phyloP scores from a whole-genome alignment of 1,140 invertebrate genomes.

The Microvelia longipes region DNA sequence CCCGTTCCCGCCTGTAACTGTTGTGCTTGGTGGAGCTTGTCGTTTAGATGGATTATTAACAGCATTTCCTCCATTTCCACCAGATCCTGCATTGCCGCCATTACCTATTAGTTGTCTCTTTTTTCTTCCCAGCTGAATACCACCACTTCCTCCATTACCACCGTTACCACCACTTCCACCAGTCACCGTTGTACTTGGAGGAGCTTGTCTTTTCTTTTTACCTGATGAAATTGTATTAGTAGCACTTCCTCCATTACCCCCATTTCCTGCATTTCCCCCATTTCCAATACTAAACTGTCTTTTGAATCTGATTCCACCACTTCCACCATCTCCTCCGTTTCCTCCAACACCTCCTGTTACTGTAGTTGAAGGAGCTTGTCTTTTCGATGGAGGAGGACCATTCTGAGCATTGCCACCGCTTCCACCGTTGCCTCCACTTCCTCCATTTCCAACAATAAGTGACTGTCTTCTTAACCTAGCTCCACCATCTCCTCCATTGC shows the following conservation, averaged over 20 bases:
- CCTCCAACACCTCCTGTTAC: too few relatives aligned
- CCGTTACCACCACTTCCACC: neutral
- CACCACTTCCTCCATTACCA: neutral
- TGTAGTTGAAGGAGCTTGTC: neutral
- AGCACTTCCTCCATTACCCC: neutral
- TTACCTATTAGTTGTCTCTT: neutral
- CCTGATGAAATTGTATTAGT: neutral
- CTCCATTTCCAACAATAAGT: neutral
- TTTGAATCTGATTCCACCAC: neutral
- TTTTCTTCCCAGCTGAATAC: neutral
- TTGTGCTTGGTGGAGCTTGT: neutral
- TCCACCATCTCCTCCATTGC: neutral
- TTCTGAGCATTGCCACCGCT: neutral
- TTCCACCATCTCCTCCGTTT: neutral
- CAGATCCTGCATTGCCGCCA: neutral
- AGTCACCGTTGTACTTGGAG: neutral
- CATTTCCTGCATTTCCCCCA: neutral
- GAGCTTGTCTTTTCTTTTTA: neutral
- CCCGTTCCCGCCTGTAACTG: neutral
- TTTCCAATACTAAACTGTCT: neutral
- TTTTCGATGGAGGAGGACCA: neutral
- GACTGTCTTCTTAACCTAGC: neutral
- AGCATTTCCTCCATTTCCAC: neutral
- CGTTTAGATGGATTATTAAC: too few relatives aligned
- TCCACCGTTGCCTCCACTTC: neutral